phyloP scores from a whole-genome alignment of 1,140 invertebrate species.

The Eulimnadia texana region DNA sequence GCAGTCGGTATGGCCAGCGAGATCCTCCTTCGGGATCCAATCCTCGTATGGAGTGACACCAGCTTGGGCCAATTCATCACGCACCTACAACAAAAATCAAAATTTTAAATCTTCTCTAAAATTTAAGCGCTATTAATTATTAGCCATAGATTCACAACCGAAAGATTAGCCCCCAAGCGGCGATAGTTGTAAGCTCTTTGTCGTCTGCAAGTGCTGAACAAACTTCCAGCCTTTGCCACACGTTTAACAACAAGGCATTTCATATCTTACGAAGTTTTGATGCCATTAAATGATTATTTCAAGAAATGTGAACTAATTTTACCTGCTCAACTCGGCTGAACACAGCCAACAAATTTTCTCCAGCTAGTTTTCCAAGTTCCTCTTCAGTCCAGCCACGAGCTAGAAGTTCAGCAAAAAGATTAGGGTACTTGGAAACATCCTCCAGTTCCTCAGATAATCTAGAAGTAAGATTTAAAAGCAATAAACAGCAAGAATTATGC shows the following conservation, averaged over 20 bases:
- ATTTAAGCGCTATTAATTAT: background rate
- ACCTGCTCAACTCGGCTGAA: slow-evolving; percentile 34
- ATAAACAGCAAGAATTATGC: background rate
- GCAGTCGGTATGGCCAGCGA: background rate
- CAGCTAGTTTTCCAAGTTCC: slow-evolving; percentile 34
- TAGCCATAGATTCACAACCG: too few relatives aligned
- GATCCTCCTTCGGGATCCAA: background rate
- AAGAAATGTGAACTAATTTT: slow-evolving; percentile 11
- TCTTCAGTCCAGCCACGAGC: slow-evolving; percentile 28
- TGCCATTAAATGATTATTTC: too few relatives aligned
- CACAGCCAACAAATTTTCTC: slow-evolving; percentile 34
- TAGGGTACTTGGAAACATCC: slow-evolving; percentile 79
- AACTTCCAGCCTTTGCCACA: too few relatives aligned
- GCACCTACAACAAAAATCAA: slow-evolving; percentile 4
- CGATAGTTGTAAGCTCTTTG: too few relatives aligned
- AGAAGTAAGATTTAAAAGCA: background rate
- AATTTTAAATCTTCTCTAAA: background rate
- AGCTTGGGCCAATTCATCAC: background rate
- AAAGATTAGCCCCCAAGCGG: too few relatives aligned
- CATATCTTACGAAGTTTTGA: too few relatives aligned
- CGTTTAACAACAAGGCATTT: too few relatives aligned
- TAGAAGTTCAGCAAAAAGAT: slow-evolving; percentile 41
- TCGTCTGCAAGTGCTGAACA: too few relatives aligned
- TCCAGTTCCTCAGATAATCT: slow-evolving; percentile 68
- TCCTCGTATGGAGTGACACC: slow-evolving; percentile 1